These are phyloP conservation scores for Enteromius anoplus DNA, from an alignment of 2,797 vertebrate genomes.

Conservation along the genomic window DNA sequence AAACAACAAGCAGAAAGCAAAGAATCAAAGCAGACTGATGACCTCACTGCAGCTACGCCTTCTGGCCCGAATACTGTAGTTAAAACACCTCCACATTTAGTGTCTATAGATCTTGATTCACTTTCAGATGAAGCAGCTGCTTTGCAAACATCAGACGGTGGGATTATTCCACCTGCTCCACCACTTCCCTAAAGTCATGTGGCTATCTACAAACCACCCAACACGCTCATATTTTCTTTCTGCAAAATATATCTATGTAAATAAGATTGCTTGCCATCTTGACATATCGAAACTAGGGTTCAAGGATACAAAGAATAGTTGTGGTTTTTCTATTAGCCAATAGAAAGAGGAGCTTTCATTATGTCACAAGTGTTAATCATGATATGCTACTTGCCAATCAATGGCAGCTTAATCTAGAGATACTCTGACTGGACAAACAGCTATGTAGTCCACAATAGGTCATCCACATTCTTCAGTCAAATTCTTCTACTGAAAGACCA, in stretches of 20 bases:
- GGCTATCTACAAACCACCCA: background rate
- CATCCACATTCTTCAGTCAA: background rate
- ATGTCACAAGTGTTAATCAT: background rate
- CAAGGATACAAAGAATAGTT: background rate
- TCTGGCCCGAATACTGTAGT: background rate
- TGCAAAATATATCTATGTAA: background rate
- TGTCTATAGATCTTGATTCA: constrained; percentile 54
- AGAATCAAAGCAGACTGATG: constrained; percentile 24
- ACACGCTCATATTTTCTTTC: background rate
- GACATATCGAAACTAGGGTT: background rate
- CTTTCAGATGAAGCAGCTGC: constrained; percentile 18
- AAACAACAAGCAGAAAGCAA: constrained; percentile 19
- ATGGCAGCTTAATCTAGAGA: background rate
- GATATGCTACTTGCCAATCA: background rate
- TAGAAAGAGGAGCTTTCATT: background rate
- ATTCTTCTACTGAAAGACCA: background rate
- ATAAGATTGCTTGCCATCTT: background rate
- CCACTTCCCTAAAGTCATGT: constrained; percentile 40
- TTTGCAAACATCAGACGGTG: constrained; percentile 14
- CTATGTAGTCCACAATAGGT: background rate
- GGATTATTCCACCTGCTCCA: constrained; percentile 34
- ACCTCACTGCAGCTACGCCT: background rate
- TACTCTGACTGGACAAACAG: background rate
- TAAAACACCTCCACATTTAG: constrained; percentile 18
- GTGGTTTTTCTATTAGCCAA: background rate